Evolutionary conservation across 1,140 invertebrate genomes (phyloP), one percentile per base, ranked within the genome.

Genomic region (Drosophila simulans): DNA sequence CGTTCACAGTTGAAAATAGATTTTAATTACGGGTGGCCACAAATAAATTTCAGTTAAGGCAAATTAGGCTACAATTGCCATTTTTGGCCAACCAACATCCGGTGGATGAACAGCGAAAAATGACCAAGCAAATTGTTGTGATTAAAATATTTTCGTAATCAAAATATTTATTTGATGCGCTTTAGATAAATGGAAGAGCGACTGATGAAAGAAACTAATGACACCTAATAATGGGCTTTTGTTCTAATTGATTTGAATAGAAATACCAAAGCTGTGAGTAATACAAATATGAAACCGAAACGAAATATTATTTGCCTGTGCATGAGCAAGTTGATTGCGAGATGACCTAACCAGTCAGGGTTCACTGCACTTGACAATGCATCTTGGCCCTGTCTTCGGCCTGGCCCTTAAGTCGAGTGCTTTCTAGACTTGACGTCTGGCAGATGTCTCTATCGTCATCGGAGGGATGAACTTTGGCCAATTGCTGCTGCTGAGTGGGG

Each of bases 341-440:
- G 43, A 63, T 72, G 57, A 74, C 63, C 49, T 54, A 51, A 73
- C 27, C 35, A 27, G 10, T n/a, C 51, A 58, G 68, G 45, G 82
- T 84, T 85, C 81, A 84, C 40, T 81, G 77, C 81, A 83, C 80
- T 76, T 83, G 70, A 56, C 63, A 75, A 58, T 84, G 80, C 80
- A 83, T 58, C 57, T 80, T 62, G 25, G n/a, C 17, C n/a, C n/a
- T 25, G 17, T 56, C 57, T 59, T 55, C n/a, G 46, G 62, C 17
- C 42, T 53, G 39, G 48, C n/a, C 37, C 34, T 60, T 37, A 35
- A 40, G 56, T 76, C 48, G 52, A 77, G 74, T 83, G 69, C n/a
- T 46, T 15, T 56, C 48, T 5, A 31, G 31, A 39, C 34, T 4
- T 84, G 80, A 79, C 75, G 69, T 75, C 58, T 74, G 40, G 8